phyloP scores from a whole-genome alignment of 2,888 invertebrate genomes.

The Rugalucina vietnamica region DNA sequence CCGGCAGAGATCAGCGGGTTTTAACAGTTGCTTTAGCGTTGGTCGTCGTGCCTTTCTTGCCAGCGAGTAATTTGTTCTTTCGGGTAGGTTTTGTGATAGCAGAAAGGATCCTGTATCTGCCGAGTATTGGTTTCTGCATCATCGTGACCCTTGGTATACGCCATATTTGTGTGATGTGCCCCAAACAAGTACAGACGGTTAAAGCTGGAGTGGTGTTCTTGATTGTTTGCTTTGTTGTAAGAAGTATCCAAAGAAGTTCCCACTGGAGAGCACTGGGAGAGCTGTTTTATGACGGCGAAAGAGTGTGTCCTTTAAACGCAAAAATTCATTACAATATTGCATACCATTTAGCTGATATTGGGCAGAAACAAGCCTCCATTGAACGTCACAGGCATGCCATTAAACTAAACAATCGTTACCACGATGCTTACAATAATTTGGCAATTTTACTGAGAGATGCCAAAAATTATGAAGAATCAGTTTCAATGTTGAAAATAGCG shows the following conservation, averaged over 20 bases:
- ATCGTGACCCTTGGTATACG: background rate
- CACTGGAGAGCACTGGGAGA: background rate
- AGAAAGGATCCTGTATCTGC: background rate
- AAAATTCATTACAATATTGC: too few relatives aligned
- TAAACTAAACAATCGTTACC: too few relatives aligned
- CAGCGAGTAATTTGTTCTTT: conserved; percentile 88
- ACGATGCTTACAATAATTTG: too few relatives aligned
- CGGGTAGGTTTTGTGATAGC: background rate
- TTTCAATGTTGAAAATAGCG: too few relatives aligned
- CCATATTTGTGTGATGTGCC: background rate
- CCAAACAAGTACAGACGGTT: background rate
- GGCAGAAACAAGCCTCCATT: too few relatives aligned
- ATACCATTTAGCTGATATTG: too few relatives aligned
- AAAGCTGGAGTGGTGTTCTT: background rate
- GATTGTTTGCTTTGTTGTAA: background rate
- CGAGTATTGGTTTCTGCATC: background rate
- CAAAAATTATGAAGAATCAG: too few relatives aligned
- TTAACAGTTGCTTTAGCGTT: conserved; percentile 88
- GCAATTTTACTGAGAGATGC: too few relatives aligned
- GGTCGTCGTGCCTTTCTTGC: conserved; percentile 91
- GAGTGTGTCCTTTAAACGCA: background rate
- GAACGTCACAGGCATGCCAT: too few relatives aligned
- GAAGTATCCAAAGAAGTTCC: background rate
- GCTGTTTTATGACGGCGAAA: background rate
- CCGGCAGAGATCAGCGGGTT: conserved; percentile 61